Evolutionary conservation across 2,888 invertebrate genomes (phyloP), one percentile per base, ranked within the genome.

Genomic region (Lymantria monacha): DNA sequence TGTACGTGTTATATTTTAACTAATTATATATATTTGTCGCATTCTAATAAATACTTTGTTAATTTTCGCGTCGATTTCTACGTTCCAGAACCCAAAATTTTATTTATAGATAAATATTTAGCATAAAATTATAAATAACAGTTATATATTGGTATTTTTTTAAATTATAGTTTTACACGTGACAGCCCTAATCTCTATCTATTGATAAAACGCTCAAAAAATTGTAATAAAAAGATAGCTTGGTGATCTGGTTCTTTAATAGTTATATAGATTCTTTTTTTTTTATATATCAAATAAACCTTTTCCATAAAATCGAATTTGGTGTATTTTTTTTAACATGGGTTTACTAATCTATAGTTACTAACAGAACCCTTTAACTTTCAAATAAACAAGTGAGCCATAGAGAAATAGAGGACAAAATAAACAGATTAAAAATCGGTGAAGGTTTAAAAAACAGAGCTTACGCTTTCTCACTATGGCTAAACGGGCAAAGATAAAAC

Each of bases 241-340:
- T 78, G 90, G 88, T 90, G 87, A 87, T 85, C 84, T 86, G 90
- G 90, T 85, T 79, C 81, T 85, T 70, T 73, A 55, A 72, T 80
- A 84, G 77, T 79, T 82, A 77, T 81, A 82, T 84, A 79, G 73
- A 79, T 80, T 78, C 72, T 79, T 33, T 33, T 79, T 33, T 33
- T 81, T 86, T 83, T 85, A 87, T 87, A 87, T 87, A 86, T 86
- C 80, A 83, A 88, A 89, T 86, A 76, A 88, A 89, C 85, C 89
- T 87, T 88, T 88, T 85, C 88, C 85, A 88, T 89, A 85, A 89
- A 90, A 90, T 89, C 87, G 76, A 89, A 57, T 74, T 73, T 85
- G 89, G 90, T 89, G 90, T 91, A 90, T 90, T 91, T 80, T 91
- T n/a, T 91, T 90, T 91, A 91, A 91, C 89, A 89, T 90, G 91